Evolutionary conservation across 2,113 vertebrate genomes (phyloP), one percentile per base, ranked within the genome.

Genomic region (Syrrhaptes paradoxus): DNA sequence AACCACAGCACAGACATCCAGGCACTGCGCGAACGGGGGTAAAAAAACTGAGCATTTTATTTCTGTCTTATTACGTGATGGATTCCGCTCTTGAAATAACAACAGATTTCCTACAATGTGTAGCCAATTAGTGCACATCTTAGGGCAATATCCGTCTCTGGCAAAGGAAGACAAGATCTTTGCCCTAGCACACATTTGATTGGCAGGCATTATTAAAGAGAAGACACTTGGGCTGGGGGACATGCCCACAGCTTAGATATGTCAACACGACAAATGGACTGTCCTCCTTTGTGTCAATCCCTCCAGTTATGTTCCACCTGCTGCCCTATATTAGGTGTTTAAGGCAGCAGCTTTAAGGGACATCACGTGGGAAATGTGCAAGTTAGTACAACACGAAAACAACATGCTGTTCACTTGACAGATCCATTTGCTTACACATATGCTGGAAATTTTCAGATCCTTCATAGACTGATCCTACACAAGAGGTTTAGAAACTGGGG

Each of bases 161-260:
- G 82, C 74, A 73, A 58, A 11, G 75, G 52, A 76, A 95, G 77
- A 81, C 70, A 79, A 91, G 92, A 75, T 86, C 88, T 89, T 45
- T 34, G 38, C 77, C 82, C 85, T 19, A 57, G 85, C 68, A 79
- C 20, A 38, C 6, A 12, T 84, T 83, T 97, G 95, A 97, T 73
- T 96, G 97, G 93, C 95, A 97, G 93, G 77, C 66, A 84, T 85
- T 95, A 95, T 92, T 93, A 93, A 49, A 96, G 19, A 96, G n/a
- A 91, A 90, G 95, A 97, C 95, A 97, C 85, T 71, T 77, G 32
- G 77, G 61, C 95, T 96, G 70, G 57, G 70, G 75, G 85, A 93
- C 76, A 62, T 81, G 92, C 96, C 95, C 93, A 87, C 91, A 95
- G 95, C 92, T 88, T 89, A 84, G 94, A 93, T 78, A 72, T 90